Base-by-base conservation (phyloP, 2,797 vertebrate genomes). In the Argya squamiceps region DNA sequence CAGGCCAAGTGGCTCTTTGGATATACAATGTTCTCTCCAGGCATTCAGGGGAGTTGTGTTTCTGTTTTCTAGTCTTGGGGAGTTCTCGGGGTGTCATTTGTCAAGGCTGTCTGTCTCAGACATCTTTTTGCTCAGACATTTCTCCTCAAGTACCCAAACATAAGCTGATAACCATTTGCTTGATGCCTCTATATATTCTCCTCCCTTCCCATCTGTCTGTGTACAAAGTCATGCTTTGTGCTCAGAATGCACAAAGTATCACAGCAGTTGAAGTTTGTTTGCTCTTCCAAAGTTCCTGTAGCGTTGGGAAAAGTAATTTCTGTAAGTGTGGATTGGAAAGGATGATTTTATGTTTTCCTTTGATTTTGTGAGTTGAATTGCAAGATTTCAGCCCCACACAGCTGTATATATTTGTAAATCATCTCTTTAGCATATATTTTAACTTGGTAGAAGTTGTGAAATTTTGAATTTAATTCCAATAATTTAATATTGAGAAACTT, bases 31-130 rank as follows among this genome's bases (percentile, higher is more conserved):
- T 34, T 71, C 36, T 63, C 46, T 74, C 32, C 12, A 12, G 29
- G 60, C 18, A 20, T 52, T 81, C 15, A 11, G 17, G 10, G 9
- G 1, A 67, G 16, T 50, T 0, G 0, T 65, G 9, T 73, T 62
- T 69, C 73, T 74, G 16, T 58, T 73, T 62, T 20, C 39, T 62
- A 15, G 60, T 93, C 46, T 18, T 26, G 8, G n/a, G 47, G 49
- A 68, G 71, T 30, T 93, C 53, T 60, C 8, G 5, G 17, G 29
- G 34, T 87, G 58, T 78, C 6, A 37, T 89, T 89, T 83, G 49
- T 87, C n/a, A 17, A 14, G 53, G 44, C 6, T 71, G 68, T 58
- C 76, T 88, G 39, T 41, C 14, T 52, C 46, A 36, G 63, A 27
- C 20, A 53, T 71, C 49, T 70, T 89, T 70, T 85, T 88, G 32